phyloP scores from a whole-genome alignment of 2,797 vertebrate species.

The Columba guinea region DNA sequence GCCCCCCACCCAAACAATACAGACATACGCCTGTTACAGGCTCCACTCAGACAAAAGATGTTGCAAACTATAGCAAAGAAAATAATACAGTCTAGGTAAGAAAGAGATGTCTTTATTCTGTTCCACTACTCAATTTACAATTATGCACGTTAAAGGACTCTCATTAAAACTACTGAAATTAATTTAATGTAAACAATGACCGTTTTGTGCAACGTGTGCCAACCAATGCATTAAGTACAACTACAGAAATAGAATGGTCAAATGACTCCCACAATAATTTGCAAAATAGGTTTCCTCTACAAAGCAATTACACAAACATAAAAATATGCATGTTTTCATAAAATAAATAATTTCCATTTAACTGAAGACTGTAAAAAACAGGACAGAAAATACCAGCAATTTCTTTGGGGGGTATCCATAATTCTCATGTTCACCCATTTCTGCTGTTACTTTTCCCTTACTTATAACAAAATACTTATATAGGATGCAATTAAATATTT shows the following conservation, averaged over 20 bases:
- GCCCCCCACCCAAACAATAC: not conserved
- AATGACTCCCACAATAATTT: not conserved
- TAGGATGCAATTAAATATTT: not conserved
- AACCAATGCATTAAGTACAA: not conserved
- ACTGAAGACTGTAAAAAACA: not conserved
- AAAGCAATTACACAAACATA: not conserved
- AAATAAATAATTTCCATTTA: conserved; percentile 36
- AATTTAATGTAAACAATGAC: conserved; percentile 61
- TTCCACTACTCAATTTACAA: not conserved
- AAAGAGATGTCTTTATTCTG: conserved; percentile 45
- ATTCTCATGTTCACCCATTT: not conserved
- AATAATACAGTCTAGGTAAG: not conserved
- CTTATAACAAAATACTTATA: not conserved
- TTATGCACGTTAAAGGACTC: not conserved
- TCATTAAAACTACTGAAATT: not conserved
- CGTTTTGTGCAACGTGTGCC: conserved; percentile 2
- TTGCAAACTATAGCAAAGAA: not conserved
- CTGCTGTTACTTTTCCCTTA: not conserved
- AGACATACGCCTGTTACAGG: rapidly evolving
- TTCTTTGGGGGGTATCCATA: not conserved
- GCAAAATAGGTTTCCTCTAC: not conserved
- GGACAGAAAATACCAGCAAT: not conserved
- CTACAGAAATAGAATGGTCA: not conserved
- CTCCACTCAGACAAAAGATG: not conserved
- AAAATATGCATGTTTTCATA: not conserved